Percentiles rank a stretch among this genome's conserved stretches.
phyloP scores from a whole-genome alignment of 2,888 invertebrate genomes.

The Agrochola circellaris region DNA sequence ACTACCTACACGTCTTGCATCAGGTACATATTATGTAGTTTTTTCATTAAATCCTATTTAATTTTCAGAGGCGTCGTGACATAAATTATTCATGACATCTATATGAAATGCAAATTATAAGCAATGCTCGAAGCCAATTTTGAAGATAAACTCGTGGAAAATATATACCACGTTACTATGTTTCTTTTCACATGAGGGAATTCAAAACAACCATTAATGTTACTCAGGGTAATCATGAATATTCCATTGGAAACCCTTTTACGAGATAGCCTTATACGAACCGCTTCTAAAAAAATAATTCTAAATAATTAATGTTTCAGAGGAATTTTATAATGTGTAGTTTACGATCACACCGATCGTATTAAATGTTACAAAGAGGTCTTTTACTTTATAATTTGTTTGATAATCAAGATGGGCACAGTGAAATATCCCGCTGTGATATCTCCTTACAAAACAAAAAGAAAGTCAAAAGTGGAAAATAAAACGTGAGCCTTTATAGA shows the following conservation, averaged over 20 bases:
- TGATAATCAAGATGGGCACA: constrained; percentile 70
- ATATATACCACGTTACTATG: constrained; percentile 72
- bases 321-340: constrained; percentile 65
- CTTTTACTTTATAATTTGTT: constrained; percentile 65
- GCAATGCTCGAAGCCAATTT: constrained; percentile 71
- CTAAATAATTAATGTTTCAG: constrained; percentile 74
- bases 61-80: constrained; percentile 29
- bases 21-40: constrained; percentile 25
- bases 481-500: constrained; percentile 85
- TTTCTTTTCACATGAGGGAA: constrained; percentile 81
- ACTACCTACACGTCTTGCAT: constrained; percentile 3
- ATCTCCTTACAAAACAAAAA: constrained; percentile 77
- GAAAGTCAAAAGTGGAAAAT: constrained; percentile 83
- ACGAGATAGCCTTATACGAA: constrained; percentile 75
- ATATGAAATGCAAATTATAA: constrained; percentile 65
- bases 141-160: constrained; percentile 74
- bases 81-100: constrained; percentile 58
- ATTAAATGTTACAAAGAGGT: constrained; percentile 54
- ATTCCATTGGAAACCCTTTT: constrained; percentile 85
- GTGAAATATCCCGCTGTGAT: constrained; percentile 71
- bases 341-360: constrained; percentile 55
- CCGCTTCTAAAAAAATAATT: constrained; percentile 77
- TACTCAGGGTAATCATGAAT: constrained; percentile 82
- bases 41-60: constrained; percentile 44
- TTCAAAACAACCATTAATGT: constrained; percentile 85